Evolutionary conservation across 1,140 invertebrate genomes (phyloP), one percentile per base, ranked within the genome.

Genomic region (Panagrolaimus sp.): DNA sequence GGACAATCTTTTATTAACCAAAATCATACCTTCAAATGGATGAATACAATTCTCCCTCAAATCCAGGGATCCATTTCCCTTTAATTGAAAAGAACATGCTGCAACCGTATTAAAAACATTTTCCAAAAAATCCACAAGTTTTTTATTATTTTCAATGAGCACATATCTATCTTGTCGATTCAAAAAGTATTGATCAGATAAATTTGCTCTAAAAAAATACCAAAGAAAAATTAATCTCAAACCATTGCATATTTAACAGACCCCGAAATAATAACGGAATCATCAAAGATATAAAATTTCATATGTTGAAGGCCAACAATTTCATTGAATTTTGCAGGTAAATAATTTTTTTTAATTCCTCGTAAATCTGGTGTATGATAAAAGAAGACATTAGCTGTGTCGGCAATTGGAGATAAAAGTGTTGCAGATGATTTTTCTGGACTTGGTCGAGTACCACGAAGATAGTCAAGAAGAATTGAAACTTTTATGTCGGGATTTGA

Each of bases 101-200:
- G 84, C 81, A 1, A 89, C 85, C 5, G 83, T 79, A 38, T 84
- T 75, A n/a, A 89, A 85, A 24, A 89, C 76, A 15, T 84, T 73
- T 65, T 63, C 46, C 58, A 82, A 83, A 52, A 82, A 82, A 52
- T 83, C 72, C 17, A 71, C 73, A 10, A 82, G 46, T 21, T 63
- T 17, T 9, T 69, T 72, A 74, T 87, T 89, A 81, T 96, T 88
- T 78, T 91, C 88, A 69, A 99, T 91, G 55, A 95, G 83, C 72
- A 97, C 88, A 81, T 98, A 99, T 48, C 96, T 88, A 85, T 99
- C 96, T 85, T 98, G 95, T 63, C 96, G 88, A 84, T 97, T 94
- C 24, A 90, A 91, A 83, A 99, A 99, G 84, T 99, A 99, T 83
- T 94, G 91, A 83, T 94, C 90, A 75, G 94, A 98, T 75, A 98